These are phyloP conservation scores for Apolygus lucorum DNA, from an alignment of 1,140 invertebrate genomes.

Conservation along the genomic window DNA sequence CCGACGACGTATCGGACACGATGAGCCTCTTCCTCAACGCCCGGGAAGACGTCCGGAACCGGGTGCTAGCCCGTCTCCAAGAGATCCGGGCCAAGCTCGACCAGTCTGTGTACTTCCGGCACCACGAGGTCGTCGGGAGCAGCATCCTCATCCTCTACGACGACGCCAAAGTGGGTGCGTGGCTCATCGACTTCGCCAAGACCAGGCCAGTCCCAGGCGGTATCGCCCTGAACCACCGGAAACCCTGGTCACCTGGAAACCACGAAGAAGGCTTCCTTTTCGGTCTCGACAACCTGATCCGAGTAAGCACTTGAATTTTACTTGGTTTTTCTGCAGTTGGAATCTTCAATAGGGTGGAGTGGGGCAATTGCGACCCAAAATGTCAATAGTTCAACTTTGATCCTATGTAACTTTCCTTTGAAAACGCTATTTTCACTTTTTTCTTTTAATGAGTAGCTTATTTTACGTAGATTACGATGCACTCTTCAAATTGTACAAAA, in stretches of 20 bases:
- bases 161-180: slow-evolving; percentile 71
- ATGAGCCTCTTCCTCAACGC: slow-evolving; percentile 68
- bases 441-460: too few relatives aligned
- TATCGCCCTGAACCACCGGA: slow-evolving; percentile 61
- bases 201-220: slow-evolving; percentile 65
- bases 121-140: slow-evolving; percentile 90
- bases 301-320: too few relatives aligned
- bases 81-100: slow-evolving; percentile 72
- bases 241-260: slow-evolving; percentile 77
- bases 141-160: slow-evolving; percentile 92
- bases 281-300: slow-evolving; percentile 79
- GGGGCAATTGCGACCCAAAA: too few relatives aligned
- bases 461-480: too few relatives aligned
- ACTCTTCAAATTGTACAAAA: too few relatives aligned
- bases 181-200: slow-evolving; percentile 96
- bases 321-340: too few relatives aligned
- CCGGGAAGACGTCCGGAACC: slow-evolving; percentile 52
- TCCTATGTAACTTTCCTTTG: too few relatives aligned
- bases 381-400: too few relatives aligned
- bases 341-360: too few relatives aligned
- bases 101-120: slow-evolving; percentile 75
- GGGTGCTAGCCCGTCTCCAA: slow-evolving; percentile 62
- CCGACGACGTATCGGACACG: slow-evolving; percentile 65
- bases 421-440: too few relatives aligned
- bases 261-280: slow-evolving; percentile 89